Base-by-base conservation (phyloP, 30 jellyfish, hydroid and myxozoan genomes). In the Pseudorhiza aurosa region DNA sequence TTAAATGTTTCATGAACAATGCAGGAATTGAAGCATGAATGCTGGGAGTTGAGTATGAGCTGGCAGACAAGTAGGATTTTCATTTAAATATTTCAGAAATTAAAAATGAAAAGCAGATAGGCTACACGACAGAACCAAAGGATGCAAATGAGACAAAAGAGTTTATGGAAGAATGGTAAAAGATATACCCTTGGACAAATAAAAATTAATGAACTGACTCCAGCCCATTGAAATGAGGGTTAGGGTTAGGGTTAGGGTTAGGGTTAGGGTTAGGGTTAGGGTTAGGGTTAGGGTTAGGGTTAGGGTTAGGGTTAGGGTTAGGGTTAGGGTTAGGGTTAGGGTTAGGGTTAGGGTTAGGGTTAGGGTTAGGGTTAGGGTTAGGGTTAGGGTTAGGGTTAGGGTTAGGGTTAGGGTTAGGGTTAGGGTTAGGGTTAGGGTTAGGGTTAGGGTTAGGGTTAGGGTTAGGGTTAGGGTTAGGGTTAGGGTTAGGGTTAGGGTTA, bases 391-490 rank as follows among this genome's bases (percentile, higher is more conserved):
- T 51, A 51, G 27, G 67, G 67, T 51, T 51, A 15, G 27, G 67
- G 67, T 51, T 51, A 51, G 27, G 67, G 31, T 51, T 51, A 51
- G 67, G 31, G 31, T 51, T 15, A 51, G 67, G 67, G 67, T 24
- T 51, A 51, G 67, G 67, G 67, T 51, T 51, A 15, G 31, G 67
- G 67, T 51, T 51, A 51, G 67, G 67, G 67, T 51, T 51, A n/a
- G n/a, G n/a, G n/a, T 36, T 65, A 65, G 79, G 79, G 79, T 36
- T 65, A 28, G 58, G 79, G 59, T 65, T 65, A 65, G 58, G 79
- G 79, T 65, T 65, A 65, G 72, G 72, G 72, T 58, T 58, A 65
- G 79, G 79, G 79, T 65, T 30, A 65, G 58, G 79, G 79, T 65
- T 65, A 65, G 57, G 79, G 79, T 65, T 28, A 65, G 79, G 57